Evolutionary conservation across 2,113 vertebrate species (phyloP), one percentile per base, ranked within the genome.

Genomic region (Petrocephalus zakoni): DNA sequence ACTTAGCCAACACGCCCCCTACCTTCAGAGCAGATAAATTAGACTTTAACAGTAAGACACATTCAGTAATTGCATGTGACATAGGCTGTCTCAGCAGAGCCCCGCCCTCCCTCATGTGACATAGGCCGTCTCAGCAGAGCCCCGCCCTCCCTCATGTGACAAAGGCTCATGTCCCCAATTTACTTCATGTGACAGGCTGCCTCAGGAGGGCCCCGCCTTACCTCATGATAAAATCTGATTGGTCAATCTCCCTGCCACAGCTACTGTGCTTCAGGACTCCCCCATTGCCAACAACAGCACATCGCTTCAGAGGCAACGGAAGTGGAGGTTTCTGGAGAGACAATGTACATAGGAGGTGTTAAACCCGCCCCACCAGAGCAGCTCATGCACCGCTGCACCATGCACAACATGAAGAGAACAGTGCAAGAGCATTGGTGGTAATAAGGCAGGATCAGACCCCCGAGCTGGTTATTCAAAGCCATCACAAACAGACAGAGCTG

Each of bases 281-380:
- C 29, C 98, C 97, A 4, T 99, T 99, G 87, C 98, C 98, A 92
- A 99, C 98, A 92, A 99, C 98, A 0, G 97, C 96, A 8, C 98
- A 99, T 92, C 95, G 98, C 96, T 98, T 99, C 93, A 99, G 92
- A 10, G 97, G 98, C 90, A 96, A 94, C 93, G 96, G 96, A 93
- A 99, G 96, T 78, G 98, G 98, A 91, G 95, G 97, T 91, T 96
- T 96, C 98, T 99, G 95, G 92, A 93, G 95, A 95, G 93, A 95
- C 91, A 94, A 93, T 94, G 55, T 34, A 81, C 85, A 46, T 34
- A 42, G 46, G 0, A 15, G 47, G 49, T 15, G 8, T 25, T 37
- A 17, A 37, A 37, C 34, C 68, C 5, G 4, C 29, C 25, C 15
- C 34, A 17, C 68, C 29, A 29, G 34, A 37, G 11, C 15, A 37